phyloP scores from a whole-genome alignment of 1,140 invertebrate genomes.

The fruit fly (Drosophila melanogaster) region Release_6_plus_ISO1_MT NT_033779.5:11419001-11419500 shows the following conservation, averaged over 20 bases:
- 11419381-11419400: slow-evolving; percentile 40
- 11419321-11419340: slow-evolving; percentile 56
- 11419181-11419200: slow-evolving; percentile 47
- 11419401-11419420: slow-evolving; percentile 22
- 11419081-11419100: slow-evolving; percentile 1
- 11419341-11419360: slow-evolving; percentile 32
- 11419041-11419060: slow-evolving; percentile 60
- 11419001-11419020: slow-evolving; percentile 65
- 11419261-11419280: slow-evolving; percentile 54
- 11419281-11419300: slow-evolving; percentile 67
- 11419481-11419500: slow-evolving; percentile 83
- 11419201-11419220: slow-evolving; percentile 77
- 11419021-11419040: slow-evolving; percentile 84
- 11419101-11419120: slow-evolving; percentile 51
- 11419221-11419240: slow-evolving; percentile 71
- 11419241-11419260: slow-evolving; percentile 80
- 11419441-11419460: slow-evolving; percentile 79
- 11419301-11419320: slow-evolving; percentile 76
- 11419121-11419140: slow-evolving; percentile 30
- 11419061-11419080: slow-evolving; percentile 57
- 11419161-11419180: slow-evolving; percentile 78
- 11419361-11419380: slow-evolving; percentile 32
- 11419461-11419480: slow-evolving; percentile 68
- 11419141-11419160: slow-evolving; percentile 55
- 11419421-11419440: slow-evolving; percentile 57